These are phyloP conservation scores for Eidolon helvum DNA, from an alignment of 2,113 vertebrate species.

Conservation along the genomic window DNA sequence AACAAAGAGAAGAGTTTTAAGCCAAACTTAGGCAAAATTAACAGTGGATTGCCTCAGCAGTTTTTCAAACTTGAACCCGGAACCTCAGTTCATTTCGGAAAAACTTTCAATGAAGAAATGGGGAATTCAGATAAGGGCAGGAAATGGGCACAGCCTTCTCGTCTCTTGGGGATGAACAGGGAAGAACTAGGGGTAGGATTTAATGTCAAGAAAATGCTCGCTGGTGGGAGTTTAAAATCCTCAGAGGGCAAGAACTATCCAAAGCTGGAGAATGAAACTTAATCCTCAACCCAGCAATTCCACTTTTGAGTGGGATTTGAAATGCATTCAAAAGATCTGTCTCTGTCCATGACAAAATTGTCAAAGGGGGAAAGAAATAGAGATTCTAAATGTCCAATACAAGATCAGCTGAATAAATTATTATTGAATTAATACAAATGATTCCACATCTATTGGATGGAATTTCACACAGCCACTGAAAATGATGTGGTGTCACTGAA, in stretches of 20 bases:
- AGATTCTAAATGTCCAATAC: neutral
- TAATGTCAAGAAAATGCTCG: neutral
- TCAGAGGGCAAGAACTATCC: neutral
- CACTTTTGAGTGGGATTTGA: neutral
- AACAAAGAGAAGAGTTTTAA: conserved; percentile 9
- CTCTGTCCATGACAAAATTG: neutral
- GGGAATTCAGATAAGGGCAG: neutral
- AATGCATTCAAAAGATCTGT: neutral
- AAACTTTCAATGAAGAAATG: neutral
- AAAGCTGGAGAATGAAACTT: neutral
- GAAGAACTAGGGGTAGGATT: neutral
- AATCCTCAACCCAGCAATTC: neutral
- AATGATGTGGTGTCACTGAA: neutral
- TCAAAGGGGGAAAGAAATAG: neutral
- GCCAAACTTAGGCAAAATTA: neutral
- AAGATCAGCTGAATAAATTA: neutral
- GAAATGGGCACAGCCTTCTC: neutral
- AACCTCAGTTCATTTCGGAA: neutral
- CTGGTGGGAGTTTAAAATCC: neutral
- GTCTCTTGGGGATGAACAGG: neutral
- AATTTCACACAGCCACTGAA: neutral
- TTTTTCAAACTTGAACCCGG: neutral
- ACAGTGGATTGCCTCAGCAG: neutral
- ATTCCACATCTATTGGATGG: neutral
- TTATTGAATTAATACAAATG: neutral